A percentile compares a stretch with the other conserved stretches of the same genome.
Conservation (phyloP, 2,888 invertebrate species). For the Macrosiphum euphorbiae region DNA sequence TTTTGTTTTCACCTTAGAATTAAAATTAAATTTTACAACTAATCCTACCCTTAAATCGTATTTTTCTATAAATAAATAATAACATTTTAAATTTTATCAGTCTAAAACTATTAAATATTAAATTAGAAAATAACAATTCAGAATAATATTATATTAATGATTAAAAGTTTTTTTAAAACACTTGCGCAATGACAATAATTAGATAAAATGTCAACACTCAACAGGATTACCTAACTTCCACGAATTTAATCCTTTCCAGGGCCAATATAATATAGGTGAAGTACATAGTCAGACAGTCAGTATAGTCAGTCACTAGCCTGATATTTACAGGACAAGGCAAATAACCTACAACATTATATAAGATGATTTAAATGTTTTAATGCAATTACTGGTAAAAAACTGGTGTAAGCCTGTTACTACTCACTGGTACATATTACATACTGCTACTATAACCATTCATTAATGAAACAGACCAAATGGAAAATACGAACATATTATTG, state of each 20-base stretch:
- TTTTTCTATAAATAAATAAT: neutral
- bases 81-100: neutral
- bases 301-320: neutral
- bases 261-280: neutral
- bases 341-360: constrained; percentile 53
- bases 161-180: constrained; percentile 1
- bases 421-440: neutral
- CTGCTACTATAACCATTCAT: neutral
- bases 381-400: neutral
- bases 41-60: neutral
- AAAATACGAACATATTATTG: neutral
- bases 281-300: neutral
- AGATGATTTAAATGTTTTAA: constrained; percentile 53
- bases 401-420: constrained; percentile 5
- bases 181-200: constrained; percentile 24
- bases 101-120: neutral
- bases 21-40: neutral
- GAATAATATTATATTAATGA: neutral
- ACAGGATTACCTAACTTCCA: constrained; percentile 39
- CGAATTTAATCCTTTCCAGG: constrained; percentile 22
- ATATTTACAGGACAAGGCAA: neutral
- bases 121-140: neutral
- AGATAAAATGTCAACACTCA: constrained; percentile 45
- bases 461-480: neutral
- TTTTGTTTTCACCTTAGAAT: neutral